Base-by-base conservation (phyloP, 2,797 vertebrate species). In the Hyperoplus lanceolatus region DNA sequence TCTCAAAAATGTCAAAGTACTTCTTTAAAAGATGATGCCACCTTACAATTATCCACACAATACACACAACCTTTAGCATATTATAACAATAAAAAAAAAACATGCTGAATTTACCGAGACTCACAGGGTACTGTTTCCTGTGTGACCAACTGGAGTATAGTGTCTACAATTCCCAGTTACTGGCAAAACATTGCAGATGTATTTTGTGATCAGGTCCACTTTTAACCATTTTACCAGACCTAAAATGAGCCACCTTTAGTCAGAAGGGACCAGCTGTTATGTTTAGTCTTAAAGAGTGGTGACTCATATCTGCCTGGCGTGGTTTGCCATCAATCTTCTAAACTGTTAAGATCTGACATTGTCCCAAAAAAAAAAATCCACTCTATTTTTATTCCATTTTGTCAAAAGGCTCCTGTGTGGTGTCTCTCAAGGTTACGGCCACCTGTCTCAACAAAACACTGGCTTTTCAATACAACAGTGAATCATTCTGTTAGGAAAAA, bases 121-220 rank as follows among this genome's bases (percentile, higher is more conserved):
- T 75, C 61, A 36, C 7, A 15, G 38, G 18, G 38, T 36, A 58
- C 1, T 38, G 55, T 65, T 46, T 57, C 49, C 56, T n/a, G 46
- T 62, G 41, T 29, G 61, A 59, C 45, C 55, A 59, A 53, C 63
- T 70, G 70, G 6, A 54, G 70, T 69, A 50, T 56, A 42, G 71
- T 78, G 72, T 84, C 70, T 60, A 61, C 8, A 59, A 64, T 50
- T 59, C 43, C 38, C 61, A 49, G 18, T 48, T 43, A 79, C 42
- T 5, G 66, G 36, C 8, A 53, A 59, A 70, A 50, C 42, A 7
- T 3, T 62, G 15, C n/a, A 57, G 15, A 21, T 42, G 0, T 1
- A 36, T 8, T 36, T 43, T 62, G 38, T 45, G 12, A 56, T 46
- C 1, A 42, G 45, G 11, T 8, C 8, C 43, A 38, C 39, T 38